Evolutionary conservation across 2,113 vertebrate genomes (phyloP), one percentile per base, ranked within the genome.

Genomic region (Aptenodytes forsteri): DNA sequence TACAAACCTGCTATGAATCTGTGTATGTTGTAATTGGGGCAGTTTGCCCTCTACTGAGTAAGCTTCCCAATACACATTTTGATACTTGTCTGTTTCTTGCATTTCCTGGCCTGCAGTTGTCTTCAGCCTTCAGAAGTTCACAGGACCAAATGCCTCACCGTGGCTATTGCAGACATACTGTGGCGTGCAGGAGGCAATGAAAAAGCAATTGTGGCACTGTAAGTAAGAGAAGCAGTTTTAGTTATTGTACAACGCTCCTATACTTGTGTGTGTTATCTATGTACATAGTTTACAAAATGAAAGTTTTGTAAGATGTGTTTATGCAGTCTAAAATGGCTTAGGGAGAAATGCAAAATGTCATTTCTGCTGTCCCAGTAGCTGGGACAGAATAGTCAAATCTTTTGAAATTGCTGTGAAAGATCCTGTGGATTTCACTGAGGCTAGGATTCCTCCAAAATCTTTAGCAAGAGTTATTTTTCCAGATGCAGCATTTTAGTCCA

Each of bases 171-270:
- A 34, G 99, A 99, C 91, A 98, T 99, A 49, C 66, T 99, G 59
- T 99, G 99, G 99, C 98, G 99, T 62, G 99, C 99, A 0, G 99
- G 99, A 6, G 97, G 98, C 69, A 95, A 81, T 58, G 97, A 98
- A 76, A 98, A 94, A 97, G 99, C 99, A 5, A 90, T 98, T 44
- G 87, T 99, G 61, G 98, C 98, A 18, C 94, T 99, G 99, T 99
- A 98, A 99, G 99, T 98, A 76, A 29, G 23, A 96, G 32, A 23
- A 81, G 9, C 19, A 1, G 26, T 55, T 76, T 15, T 3, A 25
- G 7, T 34, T 49, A 12, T 8, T 69, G 4, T 4, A 1, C 46
- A 11, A 13, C 27, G 55, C 64, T 58, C 16, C 8, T 56, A 1
- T 38, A 6, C 23, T 62, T 75, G 17, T 25, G 0, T 26, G 40